phyloP scores from a whole-genome alignment of 2,113 vertebrate genomes.

The Dromiciops gliroides region DNA sequence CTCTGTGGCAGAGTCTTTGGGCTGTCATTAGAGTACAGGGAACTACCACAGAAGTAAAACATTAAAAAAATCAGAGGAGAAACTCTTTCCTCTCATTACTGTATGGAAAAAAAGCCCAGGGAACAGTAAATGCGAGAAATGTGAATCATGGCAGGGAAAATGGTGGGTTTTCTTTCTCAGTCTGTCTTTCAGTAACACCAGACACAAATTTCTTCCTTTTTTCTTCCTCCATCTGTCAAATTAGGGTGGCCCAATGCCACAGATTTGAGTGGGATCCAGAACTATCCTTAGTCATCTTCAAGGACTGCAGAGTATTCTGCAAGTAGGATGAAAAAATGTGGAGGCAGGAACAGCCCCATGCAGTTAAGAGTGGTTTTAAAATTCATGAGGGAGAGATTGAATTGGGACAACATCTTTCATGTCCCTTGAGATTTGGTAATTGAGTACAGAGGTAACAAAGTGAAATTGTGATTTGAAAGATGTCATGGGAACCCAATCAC shows the following conservation, averaged over 20 bases:
- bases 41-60: background rate
- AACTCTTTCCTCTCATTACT: background rate
- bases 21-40: background rate
- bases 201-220: background rate
- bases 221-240: background rate
- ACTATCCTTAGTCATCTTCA: background rate
- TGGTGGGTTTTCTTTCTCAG: background rate
- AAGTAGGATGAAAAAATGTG: background rate
- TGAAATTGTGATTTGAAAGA: background rate
- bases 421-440: background rate
- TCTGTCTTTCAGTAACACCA: background rate
- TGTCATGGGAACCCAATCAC: background rate
- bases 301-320: background rate
- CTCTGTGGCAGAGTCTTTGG: background rate
- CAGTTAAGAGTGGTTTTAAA: fast-evolving
- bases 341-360: background rate
- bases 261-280: background rate
- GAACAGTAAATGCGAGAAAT: background rate
- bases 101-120: background rate
- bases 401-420: background rate
- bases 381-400: background rate
- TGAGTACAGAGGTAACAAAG: background rate
- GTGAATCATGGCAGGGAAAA: background rate
- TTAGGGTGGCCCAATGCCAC: background rate
- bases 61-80: background rate